A percentile compares a stretch with the other conserved stretches of the same genome.
Evolutionary conservation across 2,113 vertebrate genomes (phyloP).

Genomic region (Anhinga anhinga): DNA sequence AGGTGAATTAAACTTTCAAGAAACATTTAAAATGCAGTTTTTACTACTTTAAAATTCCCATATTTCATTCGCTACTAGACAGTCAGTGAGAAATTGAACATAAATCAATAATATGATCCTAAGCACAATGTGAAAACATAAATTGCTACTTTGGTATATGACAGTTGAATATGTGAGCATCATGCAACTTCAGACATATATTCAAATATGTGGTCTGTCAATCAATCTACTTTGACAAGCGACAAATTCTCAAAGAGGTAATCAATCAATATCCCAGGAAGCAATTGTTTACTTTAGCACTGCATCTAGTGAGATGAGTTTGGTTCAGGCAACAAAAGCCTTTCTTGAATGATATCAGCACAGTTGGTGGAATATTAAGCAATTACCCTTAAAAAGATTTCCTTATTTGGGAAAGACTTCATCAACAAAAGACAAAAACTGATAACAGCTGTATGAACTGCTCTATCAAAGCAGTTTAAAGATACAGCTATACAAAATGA

Average conservation of each 20-base stretch:
- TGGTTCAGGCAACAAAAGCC: background rate
- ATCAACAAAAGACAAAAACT: background rate
- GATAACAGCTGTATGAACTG: background rate
- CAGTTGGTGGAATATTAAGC: background rate
- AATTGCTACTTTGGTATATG: background rate
- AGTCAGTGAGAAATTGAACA: background rate
- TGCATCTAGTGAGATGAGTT: background rate
- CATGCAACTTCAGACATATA: background rate
- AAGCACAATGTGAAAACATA: background rate
- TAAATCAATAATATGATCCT: background rate
- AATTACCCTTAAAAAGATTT: background rate
- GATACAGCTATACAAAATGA: background rate
- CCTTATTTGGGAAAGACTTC: background rate
- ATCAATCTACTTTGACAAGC: background rate
- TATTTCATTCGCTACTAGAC: background rate
- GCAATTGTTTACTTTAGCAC: background rate
- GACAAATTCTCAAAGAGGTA: background rate
- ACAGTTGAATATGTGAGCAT: background rate
- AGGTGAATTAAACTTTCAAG: background rate
- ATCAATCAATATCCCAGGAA: constrained; percentile 7
- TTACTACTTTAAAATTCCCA: background rate
- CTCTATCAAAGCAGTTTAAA: background rate
- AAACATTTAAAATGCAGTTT: background rate
- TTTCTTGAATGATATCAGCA: background rate
- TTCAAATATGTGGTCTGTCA: constrained; percentile 4